Evolutionary conservation across 2,888 invertebrate genomes (phyloP), one percentile per base, ranked within the genome.

Genomic region (Drosophila flavopinicola): DNA sequence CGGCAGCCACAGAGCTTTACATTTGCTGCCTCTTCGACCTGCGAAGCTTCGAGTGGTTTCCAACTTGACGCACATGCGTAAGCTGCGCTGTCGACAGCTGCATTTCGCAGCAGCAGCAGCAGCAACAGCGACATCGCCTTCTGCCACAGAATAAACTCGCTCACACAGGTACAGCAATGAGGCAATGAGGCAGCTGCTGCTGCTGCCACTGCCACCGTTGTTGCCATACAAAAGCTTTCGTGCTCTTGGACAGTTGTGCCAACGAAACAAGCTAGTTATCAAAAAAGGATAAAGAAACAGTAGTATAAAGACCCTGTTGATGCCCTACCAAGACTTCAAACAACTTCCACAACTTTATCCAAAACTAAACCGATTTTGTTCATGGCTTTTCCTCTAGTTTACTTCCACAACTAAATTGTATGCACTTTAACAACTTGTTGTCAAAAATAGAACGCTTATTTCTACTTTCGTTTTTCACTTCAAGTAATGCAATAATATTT

Each of bases 21-120:
- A 42, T 47, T 48, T 42, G 11, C 45, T 66, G 38, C 7, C 27
- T 30, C 52, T 13, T 27, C 37, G 20, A 13, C 41, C 20, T 20
- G 25, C 60, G 53, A 65, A 71, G 71, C 53, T 69, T 71, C 49
- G 52, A 66, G 66, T 47, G 48, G 54, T 47, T 70, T 60, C 51
- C 69, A 70, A 66, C 53, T 45, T 58, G 73, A 73, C 73, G 73
- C 73, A 74, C 72, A 74, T 74, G 73, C 73, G 73, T 74, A 72
- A 72, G 73, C 76, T 59, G 72, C 72, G 76, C 70, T 56, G 70
- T 41, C 63, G 61, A 24, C 66, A 70, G 72, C 54, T 70, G 69
- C 69, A 70, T 32, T 20, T 11, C 17, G 10, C 32, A 33, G 29
- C 49, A 39, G 4, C 29, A 25, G 3, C 47, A 24, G 3, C 65